Conservation (phyloP, 2,888 invertebrate species). For the Apotomis capreana region DNA sequence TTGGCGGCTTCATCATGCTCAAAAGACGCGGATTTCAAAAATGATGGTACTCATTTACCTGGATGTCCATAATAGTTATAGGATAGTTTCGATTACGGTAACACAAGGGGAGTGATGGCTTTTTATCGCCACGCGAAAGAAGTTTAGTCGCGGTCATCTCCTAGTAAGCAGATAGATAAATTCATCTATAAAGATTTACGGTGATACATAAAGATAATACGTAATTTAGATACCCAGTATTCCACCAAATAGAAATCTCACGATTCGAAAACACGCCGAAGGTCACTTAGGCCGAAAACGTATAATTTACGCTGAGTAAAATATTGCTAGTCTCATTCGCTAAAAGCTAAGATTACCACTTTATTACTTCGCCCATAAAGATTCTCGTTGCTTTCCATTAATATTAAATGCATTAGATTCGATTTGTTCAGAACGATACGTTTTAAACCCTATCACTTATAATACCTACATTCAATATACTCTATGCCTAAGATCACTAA, state of each 20-base stretch:
- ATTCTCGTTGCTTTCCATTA: background rate
- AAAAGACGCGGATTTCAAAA: too few species aligned
- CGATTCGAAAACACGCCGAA: background rate
- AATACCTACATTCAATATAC: too few species aligned
- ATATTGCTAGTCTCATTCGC: background rate
- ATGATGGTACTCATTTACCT: too few species aligned
- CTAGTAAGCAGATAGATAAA: background rate
- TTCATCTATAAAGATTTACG: background rate
- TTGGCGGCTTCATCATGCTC: too few species aligned
- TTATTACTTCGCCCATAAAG: conserved; percentile 4
- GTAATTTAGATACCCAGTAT: background rate
- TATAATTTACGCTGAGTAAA: conserved; percentile 6
- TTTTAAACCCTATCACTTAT: too few species aligned
- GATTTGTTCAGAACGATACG: background rate
- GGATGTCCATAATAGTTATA: too few species aligned
- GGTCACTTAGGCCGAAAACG: background rate
- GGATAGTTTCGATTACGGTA: too few species aligned
- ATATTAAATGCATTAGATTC: background rate
- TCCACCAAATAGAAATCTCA: background rate
- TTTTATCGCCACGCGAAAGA: too few species aligned
- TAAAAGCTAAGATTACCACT: conserved; percentile 6
- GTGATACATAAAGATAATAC: background rate
- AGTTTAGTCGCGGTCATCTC: too few species aligned
- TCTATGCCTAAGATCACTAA: too few species aligned
- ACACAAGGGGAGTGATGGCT: too few species aligned